These are phyloP conservation scores for Adineta ricciae DNA, from an alignment of 2,888 invertebrate species.

Conservation along the genomic window DNA sequence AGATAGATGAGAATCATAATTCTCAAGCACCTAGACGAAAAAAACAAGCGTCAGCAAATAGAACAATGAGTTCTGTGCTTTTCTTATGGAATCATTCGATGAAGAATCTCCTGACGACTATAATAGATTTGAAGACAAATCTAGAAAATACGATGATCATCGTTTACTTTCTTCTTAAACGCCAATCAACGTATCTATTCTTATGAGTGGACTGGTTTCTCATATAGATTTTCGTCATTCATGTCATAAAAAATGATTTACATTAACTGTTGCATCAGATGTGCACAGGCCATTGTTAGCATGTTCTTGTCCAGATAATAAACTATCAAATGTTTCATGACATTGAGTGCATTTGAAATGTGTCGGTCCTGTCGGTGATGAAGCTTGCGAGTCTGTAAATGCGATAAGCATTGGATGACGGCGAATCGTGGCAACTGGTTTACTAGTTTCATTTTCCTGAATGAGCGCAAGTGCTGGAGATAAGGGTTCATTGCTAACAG, in stretches of 20 bases:
- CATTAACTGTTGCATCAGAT: neutral
- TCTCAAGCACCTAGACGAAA: neutral
- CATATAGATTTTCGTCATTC: neutral
- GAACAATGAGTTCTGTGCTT: too few relatives aligned
- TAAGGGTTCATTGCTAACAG: neutral
- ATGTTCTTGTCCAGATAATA: constrained; percentile 7
- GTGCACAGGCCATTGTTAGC: neutral
- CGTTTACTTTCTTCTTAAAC: too few relatives aligned
- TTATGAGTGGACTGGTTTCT: too few relatives aligned
- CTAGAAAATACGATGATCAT: too few relatives aligned
- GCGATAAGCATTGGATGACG: neutral
- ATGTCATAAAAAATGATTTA: neutral
- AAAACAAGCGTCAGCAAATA: neutral
- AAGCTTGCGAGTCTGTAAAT: neutral
- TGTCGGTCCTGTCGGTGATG: neutral
- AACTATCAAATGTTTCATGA: constrained; percentile 15
- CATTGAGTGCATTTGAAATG: constrained; percentile 17
- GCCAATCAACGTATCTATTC: too few relatives aligned
- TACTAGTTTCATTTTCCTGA: neutral
- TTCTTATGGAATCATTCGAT: too few relatives aligned
- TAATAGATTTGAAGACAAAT: too few relatives aligned
- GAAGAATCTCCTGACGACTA: too few relatives aligned
- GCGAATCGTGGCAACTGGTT: neutral
- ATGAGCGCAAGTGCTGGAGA: neutral
- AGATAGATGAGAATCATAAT: neutral